phyloP scores from a whole-genome alignment of 1,140 invertebrate species.

The Zophobas morio region DNA sequence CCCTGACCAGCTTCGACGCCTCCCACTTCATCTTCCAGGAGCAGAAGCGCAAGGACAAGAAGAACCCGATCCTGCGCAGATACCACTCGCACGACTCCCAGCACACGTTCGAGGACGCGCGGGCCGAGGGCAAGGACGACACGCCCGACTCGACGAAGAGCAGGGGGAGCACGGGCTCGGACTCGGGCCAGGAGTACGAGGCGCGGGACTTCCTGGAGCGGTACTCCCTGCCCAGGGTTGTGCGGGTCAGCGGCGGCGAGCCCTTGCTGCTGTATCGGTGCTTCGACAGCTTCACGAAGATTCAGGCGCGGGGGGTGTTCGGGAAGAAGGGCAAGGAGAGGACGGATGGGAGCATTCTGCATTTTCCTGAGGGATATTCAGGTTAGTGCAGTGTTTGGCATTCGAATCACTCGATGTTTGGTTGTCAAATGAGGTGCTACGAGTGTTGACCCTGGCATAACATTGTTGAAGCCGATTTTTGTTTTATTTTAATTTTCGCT shows the following conservation, averaged over 20 bases:
- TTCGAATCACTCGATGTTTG: no score
- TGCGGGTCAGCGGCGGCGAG: constrained; percentile 61
- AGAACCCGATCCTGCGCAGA: constrained; percentile 54
- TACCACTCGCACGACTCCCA: constrained; percentile 62
- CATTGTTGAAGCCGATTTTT: no score
- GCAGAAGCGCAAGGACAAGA: constrained; percentile 53
- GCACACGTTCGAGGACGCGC: constrained; percentile 50
- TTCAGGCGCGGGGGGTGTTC: constrained; percentile 70
- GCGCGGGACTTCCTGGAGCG: constrained; percentile 61
- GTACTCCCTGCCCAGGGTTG: constrained; percentile 61
- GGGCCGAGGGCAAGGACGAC: constrained; percentile 49
- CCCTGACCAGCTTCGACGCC: constrained; percentile 62
- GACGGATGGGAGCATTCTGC: constrained; percentile 70
- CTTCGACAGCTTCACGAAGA: constrained; percentile 71
- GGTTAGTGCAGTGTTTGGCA: constrained; percentile 66
- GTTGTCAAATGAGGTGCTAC: no score
- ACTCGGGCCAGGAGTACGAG: constrained; percentile 56
- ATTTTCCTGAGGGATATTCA: constrained; percentile 74
- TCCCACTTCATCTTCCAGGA: constrained; percentile 62
- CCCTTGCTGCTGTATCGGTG: constrained; percentile 72
- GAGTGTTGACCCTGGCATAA: no score
- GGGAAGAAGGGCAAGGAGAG: constrained; percentile 73
- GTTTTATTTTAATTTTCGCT: no score
- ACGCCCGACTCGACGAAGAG: constrained; percentile 60
- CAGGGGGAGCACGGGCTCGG: constrained; percentile 51